Evolutionary conservation across 2,888 invertebrate genomes (phyloP), one percentile per base, ranked within the genome.

Genomic region (Abrostola tripartita): DNA sequence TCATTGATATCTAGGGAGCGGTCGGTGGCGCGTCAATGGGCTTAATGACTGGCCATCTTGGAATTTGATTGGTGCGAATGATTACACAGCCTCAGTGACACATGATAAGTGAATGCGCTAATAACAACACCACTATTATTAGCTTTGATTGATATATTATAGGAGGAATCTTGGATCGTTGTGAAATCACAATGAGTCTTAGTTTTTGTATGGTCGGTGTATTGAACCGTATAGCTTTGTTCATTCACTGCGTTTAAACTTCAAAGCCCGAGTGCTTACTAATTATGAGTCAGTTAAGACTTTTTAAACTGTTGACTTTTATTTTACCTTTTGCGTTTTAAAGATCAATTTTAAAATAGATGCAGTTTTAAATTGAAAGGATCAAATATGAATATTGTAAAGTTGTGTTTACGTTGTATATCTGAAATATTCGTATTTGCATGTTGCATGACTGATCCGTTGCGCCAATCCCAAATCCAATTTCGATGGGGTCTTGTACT

Each of bases 21-120:
- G 79, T 80, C 79, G 72, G 84, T 78, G 81, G 78, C 81, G 85
- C 87, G 82, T 88, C 90, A 89, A 90, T 86, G 83, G 82, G 84
- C 84, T 85, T 88, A 90, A 90, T 89, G 89, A 86, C 82, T 79
- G 80, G 52, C 79, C 85, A 82, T 82, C 85, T 80, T 65, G 74
- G 81, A 72, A 81, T 83, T 81, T 87, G 86, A 88, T 89, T 87
- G 88, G 85, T 77, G 80, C 74, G 71, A 81, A 78, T 82, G 79
- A 81, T 84, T 81, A 79, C 76, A 76, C 62, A 62, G 69, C 63
- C 61, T 63, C 76, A 71, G 80, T 88, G 89, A 88, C 88, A 88
- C 85, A 88, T 65, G 81, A 83, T 83, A 82, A 76, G 81, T 85
- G 87, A 85, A 86, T 84, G 88, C 88, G 85, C 85, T 88, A 85